Conservation (phyloP, 30 jellyfish, hydroid and myxozoan genomes). For the Sanderia malayensis region DNA sequence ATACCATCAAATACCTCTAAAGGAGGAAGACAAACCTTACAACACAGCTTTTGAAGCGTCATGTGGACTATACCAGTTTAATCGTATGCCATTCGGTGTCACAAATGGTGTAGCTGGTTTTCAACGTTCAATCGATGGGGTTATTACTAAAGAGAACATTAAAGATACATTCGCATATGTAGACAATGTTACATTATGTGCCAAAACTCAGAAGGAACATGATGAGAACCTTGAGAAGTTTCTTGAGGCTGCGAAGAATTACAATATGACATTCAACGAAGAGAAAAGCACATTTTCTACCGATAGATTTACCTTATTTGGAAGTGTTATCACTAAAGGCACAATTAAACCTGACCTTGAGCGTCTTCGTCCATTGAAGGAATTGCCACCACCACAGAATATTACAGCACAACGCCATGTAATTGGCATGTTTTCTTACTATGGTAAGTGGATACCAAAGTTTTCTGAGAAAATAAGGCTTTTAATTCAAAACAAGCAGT, state of each 20-base stretch:
- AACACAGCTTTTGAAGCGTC: constrained; percentile 47
- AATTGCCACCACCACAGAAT: constrained; percentile 44
- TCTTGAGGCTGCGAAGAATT: constrained; percentile 53
- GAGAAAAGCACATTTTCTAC: constrained; percentile 33
- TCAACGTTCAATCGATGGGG: constrained; percentile 22
- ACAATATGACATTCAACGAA: constrained; percentile 30
- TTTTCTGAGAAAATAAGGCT: too few species aligned
- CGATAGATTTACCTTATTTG: constrained; percentile 22
- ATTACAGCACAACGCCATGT: constrained; percentile 14
- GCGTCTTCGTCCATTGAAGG: constrained; percentile 42
- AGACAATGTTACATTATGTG: constrained; percentile 55
- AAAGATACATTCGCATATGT: constrained; percentile 36
- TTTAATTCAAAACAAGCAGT: too few species aligned
- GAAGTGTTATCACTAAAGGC: constrained; percentile 56
- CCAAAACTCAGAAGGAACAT: constrained; percentile 56
- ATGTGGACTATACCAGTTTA: constrained; percentile 26
- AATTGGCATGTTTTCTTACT: constrained; percentile 53
- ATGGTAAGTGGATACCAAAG: constrained; percentile 63
- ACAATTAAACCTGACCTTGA: constrained; percentile 61
- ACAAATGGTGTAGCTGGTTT: constrained; percentile 63
- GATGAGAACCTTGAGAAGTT: constrained; percentile 52
- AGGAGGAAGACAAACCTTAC: constrained; percentile 16
- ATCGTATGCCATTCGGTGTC: constrained; percentile 55
- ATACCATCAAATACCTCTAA: constrained; percentile 18
- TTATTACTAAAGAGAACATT: constrained; percentile 19